Conservation (phyloP, 2,888 invertebrate genomes). For the Apamea sordens region DNA sequence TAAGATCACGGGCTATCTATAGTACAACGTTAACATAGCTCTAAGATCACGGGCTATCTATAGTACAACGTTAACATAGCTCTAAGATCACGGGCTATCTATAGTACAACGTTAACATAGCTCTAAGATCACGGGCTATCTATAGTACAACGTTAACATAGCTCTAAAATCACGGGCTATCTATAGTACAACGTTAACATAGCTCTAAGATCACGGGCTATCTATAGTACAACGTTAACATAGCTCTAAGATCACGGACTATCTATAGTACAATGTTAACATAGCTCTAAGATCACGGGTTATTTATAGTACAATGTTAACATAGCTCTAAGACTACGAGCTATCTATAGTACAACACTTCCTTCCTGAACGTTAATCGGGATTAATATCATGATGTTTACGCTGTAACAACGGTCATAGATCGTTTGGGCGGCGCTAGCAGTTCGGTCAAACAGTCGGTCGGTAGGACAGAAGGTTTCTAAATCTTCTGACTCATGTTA, state of each 20-base stretch:
- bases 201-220: background rate
- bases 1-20: background rate
- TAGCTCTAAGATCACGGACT: background rate
- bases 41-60: background rate
- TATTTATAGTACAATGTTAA: background rate
- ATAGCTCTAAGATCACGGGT: background rate
- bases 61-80: background rate
- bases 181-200: background rate
- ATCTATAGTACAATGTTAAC: background rate
- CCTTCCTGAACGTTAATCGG: constrained; percentile 24
- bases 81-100: background rate
- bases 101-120: background rate
- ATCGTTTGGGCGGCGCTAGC: constrained; percentile 38
- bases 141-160: background rate
- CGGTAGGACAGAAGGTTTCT: background rate
- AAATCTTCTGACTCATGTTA: background rate
- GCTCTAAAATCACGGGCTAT: background rate
- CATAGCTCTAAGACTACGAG: background rate
- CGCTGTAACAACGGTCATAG: background rate
- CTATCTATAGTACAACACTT: background rate
- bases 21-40: background rate
- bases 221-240: background rate
- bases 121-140: background rate
- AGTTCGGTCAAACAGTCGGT: background rate
- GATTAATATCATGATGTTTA: background rate